Base-by-base conservation (phyloP, 2,797 vertebrate genomes). In the Eidolon dupreanum region DNA sequence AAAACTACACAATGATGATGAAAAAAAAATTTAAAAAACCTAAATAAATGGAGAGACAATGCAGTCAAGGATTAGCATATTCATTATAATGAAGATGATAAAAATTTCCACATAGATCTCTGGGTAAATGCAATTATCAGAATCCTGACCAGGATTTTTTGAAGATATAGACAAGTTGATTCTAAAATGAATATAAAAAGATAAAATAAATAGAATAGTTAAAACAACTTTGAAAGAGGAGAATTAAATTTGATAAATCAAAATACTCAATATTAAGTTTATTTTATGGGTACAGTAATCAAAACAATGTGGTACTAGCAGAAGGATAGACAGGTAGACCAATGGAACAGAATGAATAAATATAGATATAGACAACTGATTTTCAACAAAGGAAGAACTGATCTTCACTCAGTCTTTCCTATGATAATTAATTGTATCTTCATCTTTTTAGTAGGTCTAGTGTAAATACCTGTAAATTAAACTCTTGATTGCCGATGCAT, bases 161-260 rank as follows among this genome's bases (percentile, higher is more conserved):
- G 24, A 75, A 68, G 49, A 59, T 19, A n/a, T n/a, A 49, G 41
- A 51, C 43, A 70, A 71, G 46, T 16, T 75, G 24, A 85, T 86
- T 90, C 13, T 79, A 75, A 96, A 75, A 82, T 86, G n/a, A 51
- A 81, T n/a, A 75, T 70, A 11, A 51, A 75, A 74, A 61, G 59
- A 16, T 13, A 86, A 90, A 75, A 26, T 5, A 68, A 59, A 26
- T 70, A 70, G 2, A 59, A 26, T 70, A 70, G 2, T 8, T 28
- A 12, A 75, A 83, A 55, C 7, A 57, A 77, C 74, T 65, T 74
- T 68, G 15, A 26, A 59, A 91, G 65, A 17, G 20, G 19, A 46
- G 19, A 90, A 12, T 87, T 49, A 28, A 2, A 6, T 83, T 63
- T 22, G 36, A 75, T 53, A 82, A 70, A 65, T 83, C 61, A 77